phyloP scores from a whole-genome alignment of 1,140 invertebrate species.

The Bombus breviceps region DNA sequence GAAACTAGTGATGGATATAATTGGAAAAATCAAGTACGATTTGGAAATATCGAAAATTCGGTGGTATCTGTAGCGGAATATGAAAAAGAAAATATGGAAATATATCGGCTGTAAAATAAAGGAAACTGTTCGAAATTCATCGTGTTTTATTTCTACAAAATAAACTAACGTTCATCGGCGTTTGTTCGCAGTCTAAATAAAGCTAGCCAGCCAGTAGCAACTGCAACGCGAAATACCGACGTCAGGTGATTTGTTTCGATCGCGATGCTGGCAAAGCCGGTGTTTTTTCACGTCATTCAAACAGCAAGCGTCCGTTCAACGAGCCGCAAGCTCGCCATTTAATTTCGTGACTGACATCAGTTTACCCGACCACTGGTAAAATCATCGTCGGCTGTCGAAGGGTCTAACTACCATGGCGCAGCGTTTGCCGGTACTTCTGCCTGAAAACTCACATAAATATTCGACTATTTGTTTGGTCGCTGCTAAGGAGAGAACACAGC shows the following conservation, averaged over 20 bases:
- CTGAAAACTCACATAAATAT: slow-evolving; percentile 62
- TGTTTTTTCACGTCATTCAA: slow-evolving; percentile 46
- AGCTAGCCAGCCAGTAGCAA: not conserved
- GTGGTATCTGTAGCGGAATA: not conserved
- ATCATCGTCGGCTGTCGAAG: slow-evolving; percentile 52
- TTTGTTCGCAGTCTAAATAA: slow-evolving; percentile 13
- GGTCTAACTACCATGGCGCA: not conserved
- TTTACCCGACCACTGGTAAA: slow-evolving; percentile 26
- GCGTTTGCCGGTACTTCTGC: slow-evolving; percentile 6
- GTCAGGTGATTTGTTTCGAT: slow-evolving; percentile 45
- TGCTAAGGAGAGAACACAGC: slow-evolving; percentile 52
- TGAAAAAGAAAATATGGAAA: not conserved
- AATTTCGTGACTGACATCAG: slow-evolving; percentile 56
- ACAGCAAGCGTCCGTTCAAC: slow-evolving; percentile 22
- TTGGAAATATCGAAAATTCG: not conserved
- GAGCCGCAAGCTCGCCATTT: slow-evolving; percentile 48
- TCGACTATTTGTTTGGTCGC: slow-evolving; percentile 55
- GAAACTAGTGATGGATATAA: not conserved
- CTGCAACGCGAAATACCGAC: slow-evolving; percentile 9
- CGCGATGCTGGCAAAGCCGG: slow-evolving; percentile 29
- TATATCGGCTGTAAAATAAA: not conserved
- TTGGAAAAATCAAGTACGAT: not conserved
- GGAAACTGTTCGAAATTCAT: not conserved
- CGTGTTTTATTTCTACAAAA: not conserved
- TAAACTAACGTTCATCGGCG: not conserved